Conservation (phyloP, 2,797 vertebrate genomes). For the Myripristis jacobus region DNA sequence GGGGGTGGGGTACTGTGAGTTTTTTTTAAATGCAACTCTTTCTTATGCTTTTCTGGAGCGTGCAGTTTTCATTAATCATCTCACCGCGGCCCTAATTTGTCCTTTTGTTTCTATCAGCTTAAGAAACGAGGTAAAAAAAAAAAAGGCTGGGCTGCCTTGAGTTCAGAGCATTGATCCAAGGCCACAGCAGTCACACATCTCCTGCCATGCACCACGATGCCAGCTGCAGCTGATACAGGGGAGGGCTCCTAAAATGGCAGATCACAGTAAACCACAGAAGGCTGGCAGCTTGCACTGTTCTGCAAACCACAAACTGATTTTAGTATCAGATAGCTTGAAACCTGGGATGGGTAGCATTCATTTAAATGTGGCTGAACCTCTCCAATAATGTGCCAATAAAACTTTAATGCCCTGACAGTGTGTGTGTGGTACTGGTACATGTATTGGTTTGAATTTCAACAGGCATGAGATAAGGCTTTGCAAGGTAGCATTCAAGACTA, state of each 20-base stretch:
- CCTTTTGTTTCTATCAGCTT: conserved; percentile 32
- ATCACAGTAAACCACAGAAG: conserved; percentile 31
- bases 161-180: conserved; percentile 18
- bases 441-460: conserved; percentile 9
- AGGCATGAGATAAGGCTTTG: not conserved
- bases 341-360: not conserved
- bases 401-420: conserved; percentile 2
- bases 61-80: conserved; percentile 46
- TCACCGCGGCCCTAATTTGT: conserved; percentile 28
- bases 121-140: not conserved
- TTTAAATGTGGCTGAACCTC: not conserved
- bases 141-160: conserved; percentile 9
- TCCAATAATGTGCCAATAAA: not conserved
- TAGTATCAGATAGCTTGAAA: conserved; percentile 8
- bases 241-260: conserved; percentile 40
- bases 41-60: conserved; percentile 29
- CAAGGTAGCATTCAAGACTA: not conserved
- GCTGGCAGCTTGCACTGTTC: not conserved
- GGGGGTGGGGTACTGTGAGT: not conserved
- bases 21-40: conserved; percentile 12
- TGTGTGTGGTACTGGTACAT: no score
- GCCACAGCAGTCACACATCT: conserved; percentile 30
- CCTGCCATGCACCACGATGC: conserved; percentile 26
- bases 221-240: conserved; percentile 28
- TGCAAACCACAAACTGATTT: conserved; percentile 21